Base-by-base conservation (phyloP, 2,888 invertebrate species). In the Tipula vernalis region DNA sequence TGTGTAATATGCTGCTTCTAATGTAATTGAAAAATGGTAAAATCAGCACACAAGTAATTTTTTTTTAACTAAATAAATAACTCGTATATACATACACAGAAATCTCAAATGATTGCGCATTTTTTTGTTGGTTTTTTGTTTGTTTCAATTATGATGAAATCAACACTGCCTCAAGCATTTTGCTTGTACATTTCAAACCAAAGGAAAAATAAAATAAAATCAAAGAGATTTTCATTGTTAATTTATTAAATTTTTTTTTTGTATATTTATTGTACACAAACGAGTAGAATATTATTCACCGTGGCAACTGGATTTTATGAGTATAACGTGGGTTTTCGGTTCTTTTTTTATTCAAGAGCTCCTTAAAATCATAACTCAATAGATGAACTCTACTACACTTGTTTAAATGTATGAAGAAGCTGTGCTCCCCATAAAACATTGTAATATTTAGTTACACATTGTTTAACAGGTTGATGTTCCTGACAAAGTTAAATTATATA, bases 91-190 rank as follows among this genome's bases (percentile, higher is more conserved):
- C 28, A 28, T 71, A 28, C 28, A 71, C 71, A 71, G 10, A 71
- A 71, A 28, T 28, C 71, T 71, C 71, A 71, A 71, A 71, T 71
- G 71, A 28, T 71, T 71, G 71, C 71, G 71, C 71, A 71, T 71
- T 57, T 71, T n/a, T 71, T 71, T 71, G 71, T 71, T 71, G 28
- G 71, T 71, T 71, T 71, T 71, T 28, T 71, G 71, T 28, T 71
- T 71, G 71, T 71, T 71, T 71, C 71, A 71, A 71, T 71, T 71
- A 71, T 71, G 71, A 71, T 71, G 71, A 71, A 71, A 71, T 71
- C 71, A 71, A 28, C 71, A 71, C 18, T 28, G 71, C 71, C 28
- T 71, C 28, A 10, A 71, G 71, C 71, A 71, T 18, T 10, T 51
- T 71, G 1, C 71, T 71, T 71, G 71, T 71, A 71, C 28, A 12